Evolutionary conservation across 2,797 vertebrate genomes (phyloP).

Genomic region (Huso huso): DNA sequence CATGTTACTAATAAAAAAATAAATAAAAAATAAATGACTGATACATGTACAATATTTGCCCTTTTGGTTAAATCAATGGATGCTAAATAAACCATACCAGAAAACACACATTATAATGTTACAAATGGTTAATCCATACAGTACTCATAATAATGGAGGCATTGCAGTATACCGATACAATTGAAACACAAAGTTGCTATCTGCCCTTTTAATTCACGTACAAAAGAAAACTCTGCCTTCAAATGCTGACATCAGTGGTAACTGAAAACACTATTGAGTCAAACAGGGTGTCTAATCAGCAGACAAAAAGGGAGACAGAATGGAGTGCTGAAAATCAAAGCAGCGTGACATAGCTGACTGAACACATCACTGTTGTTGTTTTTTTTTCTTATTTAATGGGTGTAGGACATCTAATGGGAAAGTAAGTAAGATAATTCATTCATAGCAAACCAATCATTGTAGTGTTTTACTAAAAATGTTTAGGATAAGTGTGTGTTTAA

Average conservation of each 20-base stretch:
- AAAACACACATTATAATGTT: too few relatives aligned
- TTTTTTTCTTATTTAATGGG: not conserved
- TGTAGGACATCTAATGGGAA: not conserved
- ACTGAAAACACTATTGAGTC: constrained; percentile 15
- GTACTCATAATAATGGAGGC: too few relatives aligned
- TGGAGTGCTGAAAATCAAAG: not conserved
- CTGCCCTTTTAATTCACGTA: constrained; percentile 28
- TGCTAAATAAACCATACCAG: too few relatives aligned
- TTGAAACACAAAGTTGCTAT: constrained; percentile 37
- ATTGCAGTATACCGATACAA: constrained; percentile 22
- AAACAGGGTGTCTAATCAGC: constrained; percentile 29
- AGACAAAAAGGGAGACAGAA: constrained; percentile 16
- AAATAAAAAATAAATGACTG: too few relatives aligned
- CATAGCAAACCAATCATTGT: too few relatives aligned
- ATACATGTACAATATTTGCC: too few relatives aligned
- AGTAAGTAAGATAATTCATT: too few relatives aligned
- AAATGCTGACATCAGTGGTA: constrained; percentile 55
- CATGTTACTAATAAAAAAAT: too few relatives aligned
- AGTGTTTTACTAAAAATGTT: too few relatives aligned
- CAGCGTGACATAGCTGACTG: not conserved
- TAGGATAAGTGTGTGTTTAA: too few relatives aligned
- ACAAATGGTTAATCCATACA: too few relatives aligned
- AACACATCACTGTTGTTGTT: constrained; percentile 26
- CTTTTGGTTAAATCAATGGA: too few relatives aligned
- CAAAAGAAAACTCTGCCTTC: constrained; percentile 40